A percentile compares a stretch with the other conserved stretches of the same genome.
phyloP scores from a whole-genome alignment of 2,888 invertebrate genomes.

The Hylaea fasciaria region DNA sequence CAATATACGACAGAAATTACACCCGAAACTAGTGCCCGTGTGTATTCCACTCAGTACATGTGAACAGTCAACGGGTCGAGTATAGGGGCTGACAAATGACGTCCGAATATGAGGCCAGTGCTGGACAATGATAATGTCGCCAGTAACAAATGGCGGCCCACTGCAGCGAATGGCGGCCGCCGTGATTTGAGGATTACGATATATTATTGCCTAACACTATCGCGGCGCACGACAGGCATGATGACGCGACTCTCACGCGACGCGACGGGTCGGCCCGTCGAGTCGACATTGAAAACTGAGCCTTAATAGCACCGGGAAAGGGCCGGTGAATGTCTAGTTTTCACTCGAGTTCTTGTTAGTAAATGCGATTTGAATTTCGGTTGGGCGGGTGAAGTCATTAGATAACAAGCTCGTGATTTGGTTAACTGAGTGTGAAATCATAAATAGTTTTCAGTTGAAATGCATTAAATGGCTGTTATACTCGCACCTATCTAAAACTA shows the following conservation, averaged over 20 bases:
- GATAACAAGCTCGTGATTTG: conserved; percentile 16
- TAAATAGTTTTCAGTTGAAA: neutral
- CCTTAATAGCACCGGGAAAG: conserved; percentile 1
- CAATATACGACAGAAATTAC: too few relatives aligned
- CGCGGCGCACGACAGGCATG: conserved; percentile 43
- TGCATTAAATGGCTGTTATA: too few relatives aligned
- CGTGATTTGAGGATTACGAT: conserved; percentile 70
- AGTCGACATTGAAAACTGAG: conserved; percentile 5
- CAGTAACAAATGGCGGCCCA: conserved; percentile 71
- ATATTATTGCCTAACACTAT: conserved; percentile 68
- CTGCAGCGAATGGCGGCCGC: conserved; percentile 65
- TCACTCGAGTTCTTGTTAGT: conserved; percentile 17
- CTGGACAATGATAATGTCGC: conserved; percentile 77
- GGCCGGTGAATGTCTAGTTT: conserved; percentile 16
- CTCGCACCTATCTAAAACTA: too few relatives aligned
- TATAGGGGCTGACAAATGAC: conserved; percentile 72
- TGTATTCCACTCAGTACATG: conserved; percentile 49
- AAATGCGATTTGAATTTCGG: conserved; percentile 19
- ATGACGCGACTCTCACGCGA: conserved; percentile 47
- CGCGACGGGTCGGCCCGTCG: conserved; percentile 40
- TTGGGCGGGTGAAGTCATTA: conserved; percentile 13
- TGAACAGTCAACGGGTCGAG: conserved; percentile 56
- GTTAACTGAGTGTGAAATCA: neutral
- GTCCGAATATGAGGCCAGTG: conserved; percentile 77
- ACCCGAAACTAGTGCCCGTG: conserved; percentile 10